Base-by-base conservation (phyloP, 2,113 vertebrate genomes). In the Plotosus lineatus region DNA sequence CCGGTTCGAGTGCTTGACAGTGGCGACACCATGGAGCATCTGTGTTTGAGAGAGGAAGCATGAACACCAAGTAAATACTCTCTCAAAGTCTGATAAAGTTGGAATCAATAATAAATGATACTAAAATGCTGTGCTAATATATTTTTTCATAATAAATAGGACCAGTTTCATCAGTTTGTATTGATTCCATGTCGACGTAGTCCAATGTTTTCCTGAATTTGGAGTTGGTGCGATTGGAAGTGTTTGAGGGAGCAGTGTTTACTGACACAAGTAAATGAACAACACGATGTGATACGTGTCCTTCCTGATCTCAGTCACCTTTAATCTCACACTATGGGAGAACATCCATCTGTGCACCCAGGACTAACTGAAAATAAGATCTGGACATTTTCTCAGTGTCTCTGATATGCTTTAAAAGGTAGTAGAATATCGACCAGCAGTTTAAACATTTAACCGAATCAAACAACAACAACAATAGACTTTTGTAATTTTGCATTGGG, bases 1-100 rank as follows among this genome's bases (percentile, higher is more conserved):
- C 71, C 0, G 97, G 96, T 63, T 95, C 96, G 83, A 99, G 82
- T 0, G 33, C 88, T 83, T 88, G 87, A 78, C 97, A 99, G 89
- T 96, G 96, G 33, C 93, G 90, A 0, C 96, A 98, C 97, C 96
- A 96, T 0, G 96, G 96, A 0, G 95, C 95, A 0, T 97, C 97
- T 98, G 71, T 58, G 58, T 15, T n/a, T 3, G 15, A 19, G 50
- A 44, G 6, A 28, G 21, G 33, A 75, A 38, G 46, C 8, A 31
- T 28, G 28, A 50, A 19, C 15, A 48, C 7, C 6, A 7, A 38
- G 5, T 3, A 48, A 0, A 3, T n/a, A 21, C 7, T 5, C 58
- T 61, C 56, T 58, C 1, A 58, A n/a, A 14, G 56, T 4, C 1
- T 5, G 10, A 58, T 26, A 1, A 58, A 1, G 26, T 7, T 9